A percentile compares a stretch with the other conserved stretches of the same genome.
These are phyloP conservation scores for Percina caprodes DNA, from an alignment of 2,113 vertebrate species.

Conservation along the genomic window DNA sequence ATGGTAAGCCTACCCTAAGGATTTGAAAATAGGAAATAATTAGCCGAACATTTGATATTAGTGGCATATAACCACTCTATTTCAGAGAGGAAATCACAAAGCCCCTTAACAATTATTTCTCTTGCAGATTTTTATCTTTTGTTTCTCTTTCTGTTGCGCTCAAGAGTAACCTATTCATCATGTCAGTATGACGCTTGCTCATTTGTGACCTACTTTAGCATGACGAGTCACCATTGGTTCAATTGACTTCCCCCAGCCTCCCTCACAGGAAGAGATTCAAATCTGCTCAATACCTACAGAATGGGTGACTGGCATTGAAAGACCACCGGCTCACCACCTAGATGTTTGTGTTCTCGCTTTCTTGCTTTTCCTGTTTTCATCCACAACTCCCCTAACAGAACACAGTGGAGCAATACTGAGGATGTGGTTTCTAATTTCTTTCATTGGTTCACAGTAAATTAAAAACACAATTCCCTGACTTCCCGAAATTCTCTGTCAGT, in stretches of 20 bases:
- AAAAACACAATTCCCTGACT: constrained; percentile 11
- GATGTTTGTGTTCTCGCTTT: neutral
- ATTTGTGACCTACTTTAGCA: constrained; percentile 43
- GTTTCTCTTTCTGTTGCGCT: constrained; percentile 34
- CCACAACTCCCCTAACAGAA: neutral
- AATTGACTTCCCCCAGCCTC: constrained; percentile 23
- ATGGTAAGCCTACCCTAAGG: constrained; percentile 14
- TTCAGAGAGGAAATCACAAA: constrained; percentile 58
- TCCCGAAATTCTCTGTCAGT: constrained; percentile 6
- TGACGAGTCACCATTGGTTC: constrained; percentile 53
- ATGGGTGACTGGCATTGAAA: neutral
- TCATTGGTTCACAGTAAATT: neutral
- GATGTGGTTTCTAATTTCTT: constrained; percentile 3
- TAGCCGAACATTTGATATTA: constrained; percentile 41
- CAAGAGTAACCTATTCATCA: constrained; percentile 61
- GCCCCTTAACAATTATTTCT: constrained; percentile 67
- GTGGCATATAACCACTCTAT: constrained; percentile 24
- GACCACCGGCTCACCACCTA: neutral
- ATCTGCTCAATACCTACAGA: constrained; percentile 7
- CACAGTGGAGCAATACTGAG: neutral
- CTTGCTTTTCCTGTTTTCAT: neutral
- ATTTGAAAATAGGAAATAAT: constrained; percentile 40
- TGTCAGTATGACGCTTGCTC: constrained; percentile 47
- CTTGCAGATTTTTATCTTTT: constrained; percentile 58
- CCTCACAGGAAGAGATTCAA: constrained; percentile 9